Evolutionary conservation across 1,140 invertebrate species (phyloP).

Genomic region (Rhysida immarginata): DNA sequence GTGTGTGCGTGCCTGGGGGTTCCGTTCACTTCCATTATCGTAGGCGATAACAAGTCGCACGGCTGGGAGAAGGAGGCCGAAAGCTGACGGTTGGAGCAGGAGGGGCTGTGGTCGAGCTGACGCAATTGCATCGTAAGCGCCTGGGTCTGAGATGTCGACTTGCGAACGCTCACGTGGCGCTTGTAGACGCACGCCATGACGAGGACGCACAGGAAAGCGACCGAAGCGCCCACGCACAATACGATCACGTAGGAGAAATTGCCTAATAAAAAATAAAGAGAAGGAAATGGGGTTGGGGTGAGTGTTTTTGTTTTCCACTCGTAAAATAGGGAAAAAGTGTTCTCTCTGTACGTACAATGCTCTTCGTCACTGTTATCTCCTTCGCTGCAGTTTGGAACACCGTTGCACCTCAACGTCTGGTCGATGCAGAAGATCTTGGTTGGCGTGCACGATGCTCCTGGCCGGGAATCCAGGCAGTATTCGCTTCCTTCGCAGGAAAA

Average conservation of each 20-base stretch:
- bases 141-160: constrained; percentile 11
- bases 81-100: constrained; percentile 9
- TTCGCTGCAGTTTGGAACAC: constrained; percentile 27
- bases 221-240: constrained; percentile 11
- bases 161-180: not conserved
- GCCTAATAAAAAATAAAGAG: not conserved
- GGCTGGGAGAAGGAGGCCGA: constrained; percentile 5
- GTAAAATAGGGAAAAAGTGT: not conserved
- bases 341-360: constrained; percentile 23
- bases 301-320: not conserved
- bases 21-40: not conserved
- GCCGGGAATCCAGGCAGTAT: constrained; percentile 21
- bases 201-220: constrained; percentile 11
- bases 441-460: constrained; percentile 18
- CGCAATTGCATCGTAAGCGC: constrained; percentile 15
- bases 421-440: constrained; percentile 25
- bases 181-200: constrained; percentile 11
- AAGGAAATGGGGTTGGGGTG: too few relatives aligned
- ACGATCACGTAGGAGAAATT: constrained; percentile 14
- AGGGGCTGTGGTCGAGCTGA: constrained; percentile 18
- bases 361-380: constrained; percentile 26
- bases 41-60: constrained; percentile 4
- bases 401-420: constrained; percentile 24
- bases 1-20: not conserved
- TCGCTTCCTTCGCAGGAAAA: constrained; percentile 22